Conservation (phyloP, 1,140 invertebrate species). For the Neodiprion fabricii region DNA sequence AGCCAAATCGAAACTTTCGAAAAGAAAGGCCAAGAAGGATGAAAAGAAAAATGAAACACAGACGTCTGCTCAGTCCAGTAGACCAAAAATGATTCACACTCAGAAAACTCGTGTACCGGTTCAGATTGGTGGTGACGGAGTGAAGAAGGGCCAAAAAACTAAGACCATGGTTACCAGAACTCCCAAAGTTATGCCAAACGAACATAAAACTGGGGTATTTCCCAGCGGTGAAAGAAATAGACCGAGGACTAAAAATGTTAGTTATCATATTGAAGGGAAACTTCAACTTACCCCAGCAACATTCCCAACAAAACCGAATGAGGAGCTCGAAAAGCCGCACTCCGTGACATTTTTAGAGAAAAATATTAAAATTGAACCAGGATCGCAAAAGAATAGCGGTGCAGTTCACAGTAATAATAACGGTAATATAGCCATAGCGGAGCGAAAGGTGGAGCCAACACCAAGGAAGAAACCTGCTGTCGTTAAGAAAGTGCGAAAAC, state of each 20-base stretch:
- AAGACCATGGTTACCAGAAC: slow-evolving; percentile 66
- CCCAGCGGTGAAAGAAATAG: slow-evolving; percentile 61
- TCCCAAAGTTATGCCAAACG: slow-evolving; percentile 58
- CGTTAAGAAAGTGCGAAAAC: slow-evolving; percentile 30
- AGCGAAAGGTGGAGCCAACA: slow-evolving; percentile 37
- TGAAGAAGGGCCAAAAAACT: slow-evolving; percentile 64
- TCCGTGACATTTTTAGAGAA: slow-evolving; percentile 9
- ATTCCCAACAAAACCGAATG: slow-evolving; percentile 51
- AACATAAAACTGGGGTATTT: slow-evolving; percentile 55
- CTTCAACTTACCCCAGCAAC: slow-evolving; percentile 55
- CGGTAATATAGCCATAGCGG: slow-evolving; percentile 45
- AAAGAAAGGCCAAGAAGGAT: slow-evolving; percentile 51
- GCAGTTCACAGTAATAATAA: slow-evolving; percentile 52
- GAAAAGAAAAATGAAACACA: slow-evolving; percentile 54
- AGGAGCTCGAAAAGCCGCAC: slow-evolving; percentile 22
- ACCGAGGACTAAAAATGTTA: slow-evolving; percentile 70
- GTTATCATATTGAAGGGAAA: slow-evolving; percentile 66
- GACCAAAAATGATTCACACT: slow-evolving; percentile 78
- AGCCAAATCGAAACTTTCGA: slow-evolving; percentile 47
- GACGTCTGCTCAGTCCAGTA: slow-evolving; percentile 51
- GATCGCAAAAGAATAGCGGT: slow-evolving; percentile 26
- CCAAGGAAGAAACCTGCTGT: slow-evolving; percentile 28
- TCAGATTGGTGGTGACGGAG: slow-evolving; percentile 61
- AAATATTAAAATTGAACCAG: slow-evolving; percentile 55
- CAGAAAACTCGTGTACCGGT: slow-evolving; percentile 68